These are phyloP conservation scores for Dromiciops gliroides DNA, from an alignment of 2,113 vertebrate species.

Conservation along the genomic window DNA sequence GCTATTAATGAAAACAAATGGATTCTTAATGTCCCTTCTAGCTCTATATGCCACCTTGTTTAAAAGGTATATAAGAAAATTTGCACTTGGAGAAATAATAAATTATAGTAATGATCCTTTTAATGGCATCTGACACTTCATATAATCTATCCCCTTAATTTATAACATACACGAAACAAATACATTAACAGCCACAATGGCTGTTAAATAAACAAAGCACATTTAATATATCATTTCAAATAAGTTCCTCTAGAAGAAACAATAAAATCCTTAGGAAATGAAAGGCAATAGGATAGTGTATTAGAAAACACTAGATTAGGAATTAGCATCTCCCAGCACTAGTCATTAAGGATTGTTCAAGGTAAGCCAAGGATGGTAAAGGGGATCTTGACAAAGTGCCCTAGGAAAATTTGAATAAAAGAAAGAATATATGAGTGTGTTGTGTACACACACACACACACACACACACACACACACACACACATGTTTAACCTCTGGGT, in stretches of 20 bases:
- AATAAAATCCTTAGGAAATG: background rate
- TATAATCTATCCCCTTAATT: background rate
- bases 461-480: no score
- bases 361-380: no score
- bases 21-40: background rate
- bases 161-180: constrained; percentile 31
- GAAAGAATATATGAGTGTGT: no score
- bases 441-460: no score
- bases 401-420: no score
- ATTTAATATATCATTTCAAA: constrained; percentile 21
- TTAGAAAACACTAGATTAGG: background rate
- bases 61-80: constrained; percentile 16
- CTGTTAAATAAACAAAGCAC: constrained; percentile 28
- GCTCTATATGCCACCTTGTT: background rate
- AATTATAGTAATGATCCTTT: constrained; percentile 10
- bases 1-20: background rate
- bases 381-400: no score
- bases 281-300: background rate
- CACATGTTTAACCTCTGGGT: no score
- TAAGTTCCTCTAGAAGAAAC: constrained; percentile 40
- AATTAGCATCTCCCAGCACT: background rate
- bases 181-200: background rate
- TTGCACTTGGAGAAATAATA: constrained; percentile 43
- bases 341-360: background rate
- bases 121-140: constrained; percentile 3